These are phyloP conservation scores for Saiga tatarica DNA, from an alignment of 2,113 vertebrate genomes.

Conservation along the genomic window DNA sequence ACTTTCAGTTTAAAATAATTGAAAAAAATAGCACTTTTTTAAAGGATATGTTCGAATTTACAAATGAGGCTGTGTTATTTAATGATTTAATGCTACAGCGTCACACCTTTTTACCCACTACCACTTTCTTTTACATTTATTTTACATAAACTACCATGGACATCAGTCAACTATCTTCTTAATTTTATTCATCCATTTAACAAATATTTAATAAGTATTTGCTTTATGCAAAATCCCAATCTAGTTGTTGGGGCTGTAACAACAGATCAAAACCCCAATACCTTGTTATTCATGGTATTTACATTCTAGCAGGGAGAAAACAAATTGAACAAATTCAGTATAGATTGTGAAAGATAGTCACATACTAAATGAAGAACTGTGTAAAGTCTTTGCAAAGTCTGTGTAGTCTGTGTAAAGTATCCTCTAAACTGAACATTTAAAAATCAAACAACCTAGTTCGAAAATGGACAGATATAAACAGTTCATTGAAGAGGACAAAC, in stretches of 20 bases:
- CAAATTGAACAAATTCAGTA: background rate
- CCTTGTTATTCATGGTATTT: background rate
- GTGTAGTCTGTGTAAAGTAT: background rate
- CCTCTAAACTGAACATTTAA: background rate
- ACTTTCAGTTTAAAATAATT: background rate
- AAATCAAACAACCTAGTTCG: background rate
- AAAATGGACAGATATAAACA: background rate
- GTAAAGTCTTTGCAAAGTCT: background rate
- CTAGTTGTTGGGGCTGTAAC: background rate
- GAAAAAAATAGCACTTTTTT: background rate
- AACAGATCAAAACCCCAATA: background rate
- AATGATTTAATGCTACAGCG: background rate
- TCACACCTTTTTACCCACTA: background rate
- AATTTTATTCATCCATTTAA: background rate
- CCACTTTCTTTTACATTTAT: background rate
- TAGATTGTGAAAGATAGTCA: background rate
- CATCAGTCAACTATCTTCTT: background rate
- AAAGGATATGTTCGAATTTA: background rate
- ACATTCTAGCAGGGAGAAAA: too few relatives aligned
- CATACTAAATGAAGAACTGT: background rate
- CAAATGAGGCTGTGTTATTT: background rate
- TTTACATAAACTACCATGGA: background rate
- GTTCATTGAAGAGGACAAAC: background rate
- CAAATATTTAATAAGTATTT: background rate
- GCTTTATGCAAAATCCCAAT: too few relatives aligned